Evolutionary conservation across 2,113 vertebrate genomes (phyloP).

Genomic region (Theristicus caerulescens): DNA sequence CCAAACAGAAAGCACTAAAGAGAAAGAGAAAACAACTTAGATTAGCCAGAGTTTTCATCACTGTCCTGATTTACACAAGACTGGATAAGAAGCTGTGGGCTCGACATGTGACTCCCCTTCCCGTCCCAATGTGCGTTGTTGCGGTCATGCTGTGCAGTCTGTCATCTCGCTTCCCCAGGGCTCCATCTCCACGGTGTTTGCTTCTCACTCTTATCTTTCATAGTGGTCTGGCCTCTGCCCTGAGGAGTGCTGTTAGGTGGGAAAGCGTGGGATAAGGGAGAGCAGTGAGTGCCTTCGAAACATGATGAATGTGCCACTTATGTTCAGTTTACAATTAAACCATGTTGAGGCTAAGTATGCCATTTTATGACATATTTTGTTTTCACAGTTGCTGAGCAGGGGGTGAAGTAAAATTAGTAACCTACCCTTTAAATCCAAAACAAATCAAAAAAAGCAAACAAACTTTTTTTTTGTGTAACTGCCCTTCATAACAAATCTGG

Average conservation of each 20-base stretch:
- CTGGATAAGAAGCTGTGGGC: not conserved
- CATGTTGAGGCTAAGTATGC: not conserved
- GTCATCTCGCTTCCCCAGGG: not conserved
- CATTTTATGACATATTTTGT: conserved; percentile 17
- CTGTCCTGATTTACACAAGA: not conserved
- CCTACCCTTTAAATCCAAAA: not conserved
- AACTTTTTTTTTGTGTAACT: not conserved
- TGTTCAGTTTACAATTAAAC: not conserved
- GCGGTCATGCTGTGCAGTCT: not conserved
- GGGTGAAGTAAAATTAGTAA: not conserved
- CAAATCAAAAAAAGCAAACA: not conserved
- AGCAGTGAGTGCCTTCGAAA: not conserved
- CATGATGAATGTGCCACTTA: not conserved
- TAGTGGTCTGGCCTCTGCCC: not conserved
- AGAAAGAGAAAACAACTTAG: not conserved
- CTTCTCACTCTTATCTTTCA: not conserved
- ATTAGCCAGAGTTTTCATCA: not conserved
- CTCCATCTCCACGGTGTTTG: not conserved
- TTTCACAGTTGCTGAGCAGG: not conserved
- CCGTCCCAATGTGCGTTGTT: fast-evolving
- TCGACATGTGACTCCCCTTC: not conserved
- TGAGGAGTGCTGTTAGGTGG: not conserved
- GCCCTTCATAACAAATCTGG: not conserved
- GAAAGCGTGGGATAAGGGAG: not conserved
- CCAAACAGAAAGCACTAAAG: not conserved